Evolutionary conservation across 2,888 invertebrate species (phyloP).

Genomic region (Metopia argyrocephala): DNA sequence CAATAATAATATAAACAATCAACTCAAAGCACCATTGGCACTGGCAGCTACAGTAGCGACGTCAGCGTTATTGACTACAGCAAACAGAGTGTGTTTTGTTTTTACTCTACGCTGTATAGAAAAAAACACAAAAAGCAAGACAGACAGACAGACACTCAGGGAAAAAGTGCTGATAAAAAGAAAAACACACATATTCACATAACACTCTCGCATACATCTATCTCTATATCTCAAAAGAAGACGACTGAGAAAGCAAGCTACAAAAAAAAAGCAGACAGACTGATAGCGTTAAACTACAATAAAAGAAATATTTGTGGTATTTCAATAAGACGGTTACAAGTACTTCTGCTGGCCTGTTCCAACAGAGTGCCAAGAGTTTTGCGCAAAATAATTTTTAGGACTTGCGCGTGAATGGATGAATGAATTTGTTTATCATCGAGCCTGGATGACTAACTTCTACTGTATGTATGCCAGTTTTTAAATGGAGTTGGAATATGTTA

Average conservation of each 20-base stretch:
- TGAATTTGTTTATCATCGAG: not conserved
- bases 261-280: not conserved
- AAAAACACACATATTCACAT: not conserved
- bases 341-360: conserved; percentile 73
- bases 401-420: conserved; percentile 52
- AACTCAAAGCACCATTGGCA: conserved; percentile 40
- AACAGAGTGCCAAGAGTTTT: conserved; percentile 78
- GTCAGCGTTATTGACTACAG: too few species aligned
- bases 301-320: conserved; percentile 39
- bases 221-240: conserved; percentile 65
- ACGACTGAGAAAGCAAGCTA: not conserved
- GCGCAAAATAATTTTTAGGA: conserved; percentile 74
- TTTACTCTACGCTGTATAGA: too few species aligned
- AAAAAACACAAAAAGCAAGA: not conserved
- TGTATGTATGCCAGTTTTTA: not conserved
- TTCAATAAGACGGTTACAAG: conserved; percentile 57
- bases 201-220: not conserved
- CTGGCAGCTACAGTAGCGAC: too few species aligned
- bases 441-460: not conserved
- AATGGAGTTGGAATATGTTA: not conserved
- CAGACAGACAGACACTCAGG: not conserved
- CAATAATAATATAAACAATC: conserved; percentile 32
- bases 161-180: not conserved
- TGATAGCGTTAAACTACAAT: not conserved
- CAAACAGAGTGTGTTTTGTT: too few species aligned